A percentile compares a stretch with the other conserved stretches of the same genome.
Evolutionary conservation across 2,113 vertebrate species (phyloP).

Genomic region (Lynx canadensis): DNA sequence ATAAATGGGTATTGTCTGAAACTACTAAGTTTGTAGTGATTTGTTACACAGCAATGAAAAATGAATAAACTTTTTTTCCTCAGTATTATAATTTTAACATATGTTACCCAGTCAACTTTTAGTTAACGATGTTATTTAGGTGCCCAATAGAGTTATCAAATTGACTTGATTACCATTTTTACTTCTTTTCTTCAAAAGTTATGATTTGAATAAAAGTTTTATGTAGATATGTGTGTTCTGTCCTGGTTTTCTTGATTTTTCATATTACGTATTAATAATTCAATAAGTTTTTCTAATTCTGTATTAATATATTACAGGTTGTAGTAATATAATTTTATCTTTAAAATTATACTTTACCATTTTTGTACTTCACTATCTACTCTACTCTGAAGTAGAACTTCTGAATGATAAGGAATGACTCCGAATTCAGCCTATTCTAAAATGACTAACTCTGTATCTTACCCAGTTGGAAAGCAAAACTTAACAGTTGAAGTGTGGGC

Average conservation of each 20-base stretch:
- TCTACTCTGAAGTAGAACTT: not conserved
- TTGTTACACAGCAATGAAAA: slow-evolving; percentile 2
- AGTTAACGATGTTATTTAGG: not conserved
- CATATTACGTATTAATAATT: not conserved
- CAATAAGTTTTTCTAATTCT: not conserved
- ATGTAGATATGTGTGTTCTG: not conserved
- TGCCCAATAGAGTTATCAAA: not conserved
- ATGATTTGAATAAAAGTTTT: not conserved
- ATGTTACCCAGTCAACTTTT: not conserved
- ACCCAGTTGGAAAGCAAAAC: not conserved
- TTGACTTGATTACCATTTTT: not conserved
- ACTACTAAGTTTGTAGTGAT: not conserved
- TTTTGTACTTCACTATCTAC: not conserved
- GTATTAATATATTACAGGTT: not conserved
- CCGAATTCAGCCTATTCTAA: slow-evolving; percentile 7
- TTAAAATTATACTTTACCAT: not conserved
- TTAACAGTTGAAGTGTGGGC: not conserved
- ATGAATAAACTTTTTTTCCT: not conserved
- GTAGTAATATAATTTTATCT: slow-evolving; percentile 18
- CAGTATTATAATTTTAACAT: slow-evolving; percentile 32
- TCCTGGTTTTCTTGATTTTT: not conserved
- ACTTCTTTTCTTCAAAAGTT: slow-evolving; percentile 6
- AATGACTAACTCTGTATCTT: slow-evolving; percentile 3
- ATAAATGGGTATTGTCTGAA: not conserved
- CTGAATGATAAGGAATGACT: not conserved